Conservation (phyloP, 1,140 invertebrate species). For the Diuraphis noxia region DNA sequence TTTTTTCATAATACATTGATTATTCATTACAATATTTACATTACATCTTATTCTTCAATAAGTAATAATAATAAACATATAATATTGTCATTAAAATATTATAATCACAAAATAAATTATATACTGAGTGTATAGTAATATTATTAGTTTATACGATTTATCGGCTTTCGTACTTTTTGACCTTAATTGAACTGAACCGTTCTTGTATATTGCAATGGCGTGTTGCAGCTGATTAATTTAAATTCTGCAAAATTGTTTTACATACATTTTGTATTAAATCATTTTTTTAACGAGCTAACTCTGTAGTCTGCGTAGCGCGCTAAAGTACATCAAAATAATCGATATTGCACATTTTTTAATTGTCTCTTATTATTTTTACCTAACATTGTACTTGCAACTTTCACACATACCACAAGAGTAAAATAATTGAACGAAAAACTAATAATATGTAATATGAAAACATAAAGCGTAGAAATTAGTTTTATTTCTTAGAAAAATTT, state of each 20-base stretch:
- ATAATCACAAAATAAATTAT: background rate
- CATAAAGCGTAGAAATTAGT: background rate
- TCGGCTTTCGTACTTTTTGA: background rate
- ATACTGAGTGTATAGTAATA: background rate
- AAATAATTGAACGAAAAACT: background rate
- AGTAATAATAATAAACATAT: constrained; percentile 6
- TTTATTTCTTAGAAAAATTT: no score
- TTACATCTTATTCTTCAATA: background rate
- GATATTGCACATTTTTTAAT: background rate
- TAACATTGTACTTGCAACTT: background rate
- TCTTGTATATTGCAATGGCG: background rate
- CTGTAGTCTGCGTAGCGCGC: background rate
- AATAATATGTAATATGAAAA: background rate
- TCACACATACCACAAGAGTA: background rate
- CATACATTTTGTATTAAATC: background rate
- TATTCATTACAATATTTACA: constrained; percentile 12
- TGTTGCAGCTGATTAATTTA: background rate
- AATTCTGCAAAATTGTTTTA: background rate
- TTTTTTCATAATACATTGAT: background rate
- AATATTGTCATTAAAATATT: background rate
- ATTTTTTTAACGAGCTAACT: background rate
- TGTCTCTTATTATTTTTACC: background rate
- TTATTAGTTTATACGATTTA: constrained; percentile 3
- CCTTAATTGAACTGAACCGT: background rate
- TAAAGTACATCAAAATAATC: background rate